Base-by-base conservation (phyloP, 2,888 invertebrate species). In the Cotesia congregata region DNA sequence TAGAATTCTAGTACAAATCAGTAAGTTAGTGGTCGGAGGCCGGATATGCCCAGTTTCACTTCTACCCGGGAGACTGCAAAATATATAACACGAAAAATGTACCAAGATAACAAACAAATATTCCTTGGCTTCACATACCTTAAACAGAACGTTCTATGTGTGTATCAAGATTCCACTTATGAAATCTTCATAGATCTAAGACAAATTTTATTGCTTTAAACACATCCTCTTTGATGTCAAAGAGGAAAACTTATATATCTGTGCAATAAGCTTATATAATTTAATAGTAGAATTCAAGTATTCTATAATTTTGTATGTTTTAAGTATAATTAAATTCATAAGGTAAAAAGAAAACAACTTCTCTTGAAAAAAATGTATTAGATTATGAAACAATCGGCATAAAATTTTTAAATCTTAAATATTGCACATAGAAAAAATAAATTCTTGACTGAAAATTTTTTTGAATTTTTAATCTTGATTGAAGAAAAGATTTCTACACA, bases 201-300 rank as follows among this genome's bases (percentile, higher is more conserved):
- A 50, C 4, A 12, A 50, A 50, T 50, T 87, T 86, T 87, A 87
- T 86, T 86, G 85, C 86, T 87, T 85, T 83, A 50, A 50, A 50
- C 50, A 50, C 12, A 50, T 9, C 12, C 85, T 72, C 77, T 68
- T 67, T 82, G 80, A 75, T 67, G 74, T 76, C 72, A 82, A 81
- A 82, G 81, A 83, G 80, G 79, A 77, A 80, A 50, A 50, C 50
- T 50, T 50, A 41, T 9, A 41, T 41, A 50, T 50, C 7, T 50
- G 30, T 30, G 30, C 3, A 30, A 30, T 30, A 30, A 30, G 30
- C 30, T 30, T 30, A 30, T 0, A 30, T 3, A 30, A 30, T 30
- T 30, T 30, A 30, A 30, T 30, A 30, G 30, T 3, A 30, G 30
- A 30, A 30, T 30, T 30, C 3, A 3, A 30, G 30, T 30, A 4